A percentile compares a stretch with the other conserved stretches of the same genome.
phyloP scores from a whole-genome alignment of 1,140 invertebrate species.

The Chionoecetes opilio region DNA sequence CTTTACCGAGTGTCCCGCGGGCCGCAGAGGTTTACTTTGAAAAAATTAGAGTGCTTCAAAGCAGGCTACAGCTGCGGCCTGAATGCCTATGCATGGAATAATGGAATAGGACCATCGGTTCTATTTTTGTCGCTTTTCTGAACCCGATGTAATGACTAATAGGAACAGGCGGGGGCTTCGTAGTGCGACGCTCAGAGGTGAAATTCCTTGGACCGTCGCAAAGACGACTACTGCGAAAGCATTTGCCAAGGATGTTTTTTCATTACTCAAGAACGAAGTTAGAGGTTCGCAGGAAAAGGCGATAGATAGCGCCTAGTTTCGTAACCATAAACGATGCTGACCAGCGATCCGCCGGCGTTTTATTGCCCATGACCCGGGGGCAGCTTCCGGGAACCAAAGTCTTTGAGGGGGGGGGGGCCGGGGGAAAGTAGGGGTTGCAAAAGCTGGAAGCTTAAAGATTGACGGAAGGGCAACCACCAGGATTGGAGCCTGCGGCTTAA shows the following conservation, averaged over 20 bases:
- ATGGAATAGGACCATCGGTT: slow-evolving; percentile 85
- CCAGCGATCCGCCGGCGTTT: slow-evolving; percentile 75
- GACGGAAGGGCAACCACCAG: no score
- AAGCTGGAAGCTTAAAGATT: no score
- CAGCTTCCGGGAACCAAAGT: slow-evolving; percentile 89
- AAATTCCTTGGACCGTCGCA: slow-evolving; percentile 85
- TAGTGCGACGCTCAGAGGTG: slow-evolving; percentile 82
- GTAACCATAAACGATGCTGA: slow-evolving; percentile 85
- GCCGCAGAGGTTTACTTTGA: slow-evolving; percentile 88
- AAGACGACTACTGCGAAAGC: slow-evolving; percentile 88
- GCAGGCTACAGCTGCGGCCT: slow-evolving; percentile 86
- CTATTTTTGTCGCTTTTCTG: slow-evolving; percentile 86
- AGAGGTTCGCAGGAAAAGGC: slow-evolving; percentile 86
- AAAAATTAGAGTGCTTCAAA: slow-evolving; percentile 94
- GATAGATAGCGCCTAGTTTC: slow-evolving; percentile 86
- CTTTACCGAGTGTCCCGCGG: slow-evolving; percentile 84
- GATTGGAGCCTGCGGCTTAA: no score
- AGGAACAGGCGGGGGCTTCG: slow-evolving; percentile 64
- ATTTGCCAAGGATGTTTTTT: slow-evolving; percentile 92
- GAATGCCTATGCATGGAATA: slow-evolving; percentile 85
- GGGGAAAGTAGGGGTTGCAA: no score
- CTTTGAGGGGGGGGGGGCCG: no score
- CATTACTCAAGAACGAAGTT: slow-evolving; percentile 93
- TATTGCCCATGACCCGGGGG: slow-evolving; percentile 83
- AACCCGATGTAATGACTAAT: slow-evolving; percentile 89